A percentile compares a stretch with the other conserved stretches of the same genome.
phyloP scores from a whole-genome alignment of 2,888 invertebrate genomes.

The Dysmachus trigonus region DNA sequence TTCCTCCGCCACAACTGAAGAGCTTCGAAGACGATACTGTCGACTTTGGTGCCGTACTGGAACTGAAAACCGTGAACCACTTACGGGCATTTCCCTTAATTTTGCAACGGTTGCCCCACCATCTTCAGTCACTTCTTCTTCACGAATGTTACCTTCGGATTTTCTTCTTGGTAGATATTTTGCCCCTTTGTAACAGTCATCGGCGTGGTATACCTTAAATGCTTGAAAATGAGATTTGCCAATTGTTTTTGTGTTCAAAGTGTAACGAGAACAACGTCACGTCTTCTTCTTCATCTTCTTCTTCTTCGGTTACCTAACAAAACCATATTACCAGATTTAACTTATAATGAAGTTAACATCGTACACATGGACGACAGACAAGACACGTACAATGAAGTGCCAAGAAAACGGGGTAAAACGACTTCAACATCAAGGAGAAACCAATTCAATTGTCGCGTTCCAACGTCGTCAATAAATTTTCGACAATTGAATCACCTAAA shows the following conservation, averaged over 20 bases:
- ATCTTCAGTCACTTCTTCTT: not conserved
- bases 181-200: conserved; percentile 5
- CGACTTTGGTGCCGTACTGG: conserved; percentile 20
- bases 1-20: not conserved
- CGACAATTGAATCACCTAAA: not conserved
- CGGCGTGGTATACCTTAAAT: conserved; percentile 8
- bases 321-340: not conserved
- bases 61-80: conserved; percentile 37
- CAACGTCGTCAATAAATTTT: not conserved
- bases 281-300: not conserved
- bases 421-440: conserved; percentile 43
- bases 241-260: conserved; percentile 46
- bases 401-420: not conserved
- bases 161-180: not conserved
- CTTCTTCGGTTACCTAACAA: conserved; percentile 43
- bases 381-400: not conserved
- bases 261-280: conserved; percentile 45
- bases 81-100: conserved; percentile 33
- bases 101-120: conserved; percentile 33
- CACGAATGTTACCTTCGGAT: not conserved
- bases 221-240: conserved; percentile 17
- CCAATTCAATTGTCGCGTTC: conserved; percentile 42
- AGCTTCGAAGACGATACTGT: not conserved
- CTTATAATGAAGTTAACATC: not conserved
- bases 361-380: not conserved